Percentiles rank a stretch among this genome's conserved stretches.
Conservation (phyloP, 1,140 invertebrate species). For the Proctacanthus coquilletti region DNA sequence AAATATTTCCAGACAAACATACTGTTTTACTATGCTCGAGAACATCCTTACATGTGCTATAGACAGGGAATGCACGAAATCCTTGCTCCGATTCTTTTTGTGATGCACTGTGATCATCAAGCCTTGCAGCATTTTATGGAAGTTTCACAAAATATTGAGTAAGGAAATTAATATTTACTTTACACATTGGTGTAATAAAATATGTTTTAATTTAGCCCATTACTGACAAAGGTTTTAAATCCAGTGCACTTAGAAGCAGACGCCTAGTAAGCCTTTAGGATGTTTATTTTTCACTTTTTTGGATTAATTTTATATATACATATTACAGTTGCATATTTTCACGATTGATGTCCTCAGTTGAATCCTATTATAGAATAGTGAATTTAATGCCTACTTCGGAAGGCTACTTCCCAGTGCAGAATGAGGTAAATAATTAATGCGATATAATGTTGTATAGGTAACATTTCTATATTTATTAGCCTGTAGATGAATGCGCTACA, state of each 20-base stretch:
- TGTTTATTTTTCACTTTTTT: conserved; percentile 1
- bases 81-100: conserved; percentile 58
- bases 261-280: conserved; percentile 45
- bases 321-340: conserved; percentile 49
- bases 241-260: conserved; percentile 53
- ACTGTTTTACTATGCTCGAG: conserved; percentile 52
- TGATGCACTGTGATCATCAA: conserved; percentile 55
- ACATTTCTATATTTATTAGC: conserved; percentile 18
- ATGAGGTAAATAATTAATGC: background rate
- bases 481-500: conserved; percentile 6
- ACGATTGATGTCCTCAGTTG: conserved; percentile 53
- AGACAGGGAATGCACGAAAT: conserved; percentile 77
- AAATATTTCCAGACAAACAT: conserved; percentile 17
- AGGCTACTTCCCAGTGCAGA: conserved; percentile 28
- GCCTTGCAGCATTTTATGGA: conserved; percentile 35
- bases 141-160: conserved; percentile 20
- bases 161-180: background rate
- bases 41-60: conserved; percentile 55
- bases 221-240: conserved; percentile 41
- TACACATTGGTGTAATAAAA: conserved; percentile 5
- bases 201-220: conserved; percentile 32
- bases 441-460: no score
- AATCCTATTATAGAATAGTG: conserved; percentile 50
- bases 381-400: conserved; percentile 32
- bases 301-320: conserved; percentile 5